These are phyloP conservation scores for Campaea margaritaria DNA, from an alignment of 2,888 invertebrate genomes.

Conservation along the genomic window DNA sequence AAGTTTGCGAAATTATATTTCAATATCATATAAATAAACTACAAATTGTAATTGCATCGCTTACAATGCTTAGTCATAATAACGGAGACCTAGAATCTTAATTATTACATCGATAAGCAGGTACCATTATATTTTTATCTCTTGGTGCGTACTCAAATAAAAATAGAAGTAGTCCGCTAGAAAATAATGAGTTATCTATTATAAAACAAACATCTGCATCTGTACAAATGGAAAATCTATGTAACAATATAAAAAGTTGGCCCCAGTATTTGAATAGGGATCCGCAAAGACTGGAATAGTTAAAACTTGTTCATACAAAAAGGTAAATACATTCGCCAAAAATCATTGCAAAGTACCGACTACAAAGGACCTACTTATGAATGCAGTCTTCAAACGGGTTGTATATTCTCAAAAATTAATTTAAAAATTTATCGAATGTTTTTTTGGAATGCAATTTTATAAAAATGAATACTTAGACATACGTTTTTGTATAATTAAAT, in stretches of 20 bases:
- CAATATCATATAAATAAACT: conserved; percentile 60
- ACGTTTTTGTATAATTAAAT: conserved; percentile 46
- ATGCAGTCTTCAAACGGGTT: conserved; percentile 77
- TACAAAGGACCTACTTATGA: conserved; percentile 69
- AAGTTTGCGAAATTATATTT: conserved; percentile 74
- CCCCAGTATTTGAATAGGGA: conserved; percentile 78
- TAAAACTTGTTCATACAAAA: conserved; percentile 68
- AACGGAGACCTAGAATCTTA: conserved; percentile 47
- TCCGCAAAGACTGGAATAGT: conserved; percentile 75
- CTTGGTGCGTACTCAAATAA: conserved; percentile 54
- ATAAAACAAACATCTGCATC: conserved; percentile 33
- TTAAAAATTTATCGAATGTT: conserved; percentile 68
- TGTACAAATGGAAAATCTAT: conserved; percentile 49
- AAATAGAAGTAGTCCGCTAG: conserved; percentile 21
- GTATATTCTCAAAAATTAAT: conserved; percentile 71
- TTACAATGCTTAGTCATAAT: conserved; percentile 59
- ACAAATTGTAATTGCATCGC: conserved; percentile 39
- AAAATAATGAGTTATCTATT: conserved; percentile 33
- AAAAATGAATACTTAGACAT: conserved; percentile 58
- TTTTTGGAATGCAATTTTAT: conserved; percentile 72
- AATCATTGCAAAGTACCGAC: conserved; percentile 64
- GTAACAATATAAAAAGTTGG: conserved; percentile 78
- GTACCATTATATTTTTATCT: conserved; percentile 68
- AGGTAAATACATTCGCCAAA: conserved; percentile 54
- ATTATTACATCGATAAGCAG: conserved; percentile 71